Evolutionary conservation across 1,140 invertebrate species (phyloP), one percentile per base, ranked within the genome.

Genomic region (Drosophila santomea): DNA sequence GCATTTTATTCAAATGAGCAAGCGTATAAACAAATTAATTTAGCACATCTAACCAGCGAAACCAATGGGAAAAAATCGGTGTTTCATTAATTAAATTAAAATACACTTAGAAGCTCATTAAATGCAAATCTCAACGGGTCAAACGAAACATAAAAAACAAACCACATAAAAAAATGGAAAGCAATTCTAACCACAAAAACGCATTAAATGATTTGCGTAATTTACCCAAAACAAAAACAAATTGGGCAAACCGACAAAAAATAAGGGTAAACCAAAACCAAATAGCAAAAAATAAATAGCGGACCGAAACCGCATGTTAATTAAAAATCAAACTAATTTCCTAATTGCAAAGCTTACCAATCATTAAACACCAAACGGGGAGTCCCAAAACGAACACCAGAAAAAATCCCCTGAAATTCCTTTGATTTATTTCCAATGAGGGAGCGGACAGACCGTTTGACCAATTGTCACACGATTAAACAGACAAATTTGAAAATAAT

Each of bases 261-360:
- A 61, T 48, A 52, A 73, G 39, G 44, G 67, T 54, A 62, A 78
- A 43, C 43, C 43, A 15, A 59, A 64, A 56, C 54, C 45, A 72
- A 78, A 73, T 39, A 43, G 58, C 59, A 78, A 72, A 48, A 74
- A 85, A 78, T 73, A 82, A 81, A 60, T 54, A 64, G 52, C 77
- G 56, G 36, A 47, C 66, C 66, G 50, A 77, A 80, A 89, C 84
- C 84, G 84, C 84, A 89, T 89, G 84, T 89, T 89, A 89, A 89
- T 89, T 89, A 89, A 89, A 89, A 89, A 89, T 89, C 84, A 89
- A 89, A 89, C 84, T 89, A 89, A 89, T 89, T 89, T 89, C 84
- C 84, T 89, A 89, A 89, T 89, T 89, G 84, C 84, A 78, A 89
- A 81, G 78, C 82, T 78, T 63, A 85, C 78, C 78, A 85, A 89